Evolutionary conservation across 2,888 invertebrate species (phyloP), one percentile per base, ranked within the genome.

Genomic region (Thereva unica): DNA sequence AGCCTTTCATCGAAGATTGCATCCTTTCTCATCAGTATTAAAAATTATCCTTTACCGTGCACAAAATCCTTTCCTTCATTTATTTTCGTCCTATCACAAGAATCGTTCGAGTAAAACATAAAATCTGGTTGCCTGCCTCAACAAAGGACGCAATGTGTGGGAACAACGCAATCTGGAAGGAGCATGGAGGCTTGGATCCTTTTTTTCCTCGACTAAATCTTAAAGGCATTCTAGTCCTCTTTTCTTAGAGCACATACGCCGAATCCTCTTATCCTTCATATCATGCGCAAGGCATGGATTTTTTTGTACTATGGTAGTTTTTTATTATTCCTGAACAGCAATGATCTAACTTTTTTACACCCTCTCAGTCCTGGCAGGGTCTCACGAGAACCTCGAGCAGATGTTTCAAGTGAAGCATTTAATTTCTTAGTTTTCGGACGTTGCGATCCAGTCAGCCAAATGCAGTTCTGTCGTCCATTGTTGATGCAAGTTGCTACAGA

Each of bases 361-460:
- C 9, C 34, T 47, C 59, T 40, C 59, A 45, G 47, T 37, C 59
- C 49, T 47, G 10, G 1, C 2, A 47, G 9, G 59, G 37, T 45
- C 9, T 5, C 57, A 59, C 49, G 59, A 10, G 59, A 59, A 59
- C 45, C 59, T 59, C 37, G 23, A 42, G 40, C 59, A 59, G 59
- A 59, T 59, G 59, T 59, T 47, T 38, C 23, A 23, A 23, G 23
- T 23, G 23, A 23, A 4, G 5, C 47, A 38, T 37, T 12, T 38
- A 12, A 47, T n/a, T 9, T n/a, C n/a, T n/a, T n/a, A n/a, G n/a
- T 59, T 59, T 45, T 47, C 45, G 47, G 35, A 40, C 37, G 10
- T 59, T 8, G 47, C 41, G 8, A 9, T 37, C 41, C 23, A 41
- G 38, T 55, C 38, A 34, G 55, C 41, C 3, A 10, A 9, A 41